A percentile compares a stretch with the other conserved stretches of the same genome.
Conservation (phyloP, 2,888 invertebrate species). For the Neoitamus cyanurus region DNA sequence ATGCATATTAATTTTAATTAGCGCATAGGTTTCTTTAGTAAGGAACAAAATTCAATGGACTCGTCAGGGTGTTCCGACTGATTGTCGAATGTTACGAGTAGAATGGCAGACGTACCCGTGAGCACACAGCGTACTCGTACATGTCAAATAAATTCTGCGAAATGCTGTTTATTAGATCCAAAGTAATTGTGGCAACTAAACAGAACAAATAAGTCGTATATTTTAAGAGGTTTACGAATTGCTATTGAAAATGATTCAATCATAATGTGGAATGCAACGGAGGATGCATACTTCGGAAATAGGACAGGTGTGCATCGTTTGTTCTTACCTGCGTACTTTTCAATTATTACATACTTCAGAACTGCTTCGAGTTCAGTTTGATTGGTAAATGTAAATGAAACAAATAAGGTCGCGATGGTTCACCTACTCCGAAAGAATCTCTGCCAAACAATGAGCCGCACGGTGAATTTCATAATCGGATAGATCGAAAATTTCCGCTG, state of each 20-base stretch:
- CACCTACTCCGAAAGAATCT: slow-evolving; percentile 25
- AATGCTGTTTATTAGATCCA: too few relatives aligned
- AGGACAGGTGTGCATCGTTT: background rate
- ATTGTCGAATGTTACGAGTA: too few relatives aligned
- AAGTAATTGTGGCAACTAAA: too few relatives aligned
- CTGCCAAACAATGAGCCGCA: slow-evolving; percentile 23
- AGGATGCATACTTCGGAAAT: too few relatives aligned
- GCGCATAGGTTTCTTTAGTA: too few relatives aligned
- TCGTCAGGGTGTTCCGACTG: too few relatives aligned
- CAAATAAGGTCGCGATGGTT: slow-evolving; percentile 42
- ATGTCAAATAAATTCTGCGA: too few relatives aligned
- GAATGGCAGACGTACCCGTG: too few relatives aligned
- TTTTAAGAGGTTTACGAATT: background rate
- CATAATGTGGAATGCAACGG: too few relatives aligned
- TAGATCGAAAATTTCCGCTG: slow-evolving; percentile 41
- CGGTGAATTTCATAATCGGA: slow-evolving; percentile 29
- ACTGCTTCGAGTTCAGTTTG: background rate
- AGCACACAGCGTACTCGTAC: too few relatives aligned
- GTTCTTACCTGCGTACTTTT: background rate
- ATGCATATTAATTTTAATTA: background rate
- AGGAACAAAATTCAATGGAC: background rate
- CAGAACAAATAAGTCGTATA: too few relatives aligned
- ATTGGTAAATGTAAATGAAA: slow-evolving; percentile 16
- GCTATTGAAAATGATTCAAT: background rate
- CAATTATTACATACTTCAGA: slow-evolving; percentile 18